phyloP scores from a whole-genome alignment of 2,113 vertebrate species.

The Chunga burmeisteri region DNA sequence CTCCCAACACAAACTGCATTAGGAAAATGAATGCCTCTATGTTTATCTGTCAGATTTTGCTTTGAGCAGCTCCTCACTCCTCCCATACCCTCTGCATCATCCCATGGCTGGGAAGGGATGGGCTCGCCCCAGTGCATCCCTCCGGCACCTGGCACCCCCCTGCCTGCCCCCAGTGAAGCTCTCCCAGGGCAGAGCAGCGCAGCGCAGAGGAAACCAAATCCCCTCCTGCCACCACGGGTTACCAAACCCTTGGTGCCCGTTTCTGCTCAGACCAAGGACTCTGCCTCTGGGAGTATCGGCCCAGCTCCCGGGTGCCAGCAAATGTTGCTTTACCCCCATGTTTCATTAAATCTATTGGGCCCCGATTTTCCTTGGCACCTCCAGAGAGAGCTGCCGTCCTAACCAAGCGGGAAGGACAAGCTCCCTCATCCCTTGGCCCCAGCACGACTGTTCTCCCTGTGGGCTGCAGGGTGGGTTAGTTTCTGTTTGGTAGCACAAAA shows the following conservation, averaged over 20 bases:
- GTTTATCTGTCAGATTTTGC: rapidly evolving
- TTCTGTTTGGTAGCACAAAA: background rate
- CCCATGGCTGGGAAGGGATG: background rate
- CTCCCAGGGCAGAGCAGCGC: background rate
- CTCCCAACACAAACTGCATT: background rate
- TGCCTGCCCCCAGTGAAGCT: background rate
- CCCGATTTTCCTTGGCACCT: background rate
- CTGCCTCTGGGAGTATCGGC: background rate
- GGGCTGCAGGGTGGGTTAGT: background rate
- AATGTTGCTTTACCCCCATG: background rate
- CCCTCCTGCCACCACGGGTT: rapidly evolving
- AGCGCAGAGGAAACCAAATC: background rate
- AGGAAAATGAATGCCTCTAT: background rate
- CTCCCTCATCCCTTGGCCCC: background rate
- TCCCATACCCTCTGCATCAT: background rate
- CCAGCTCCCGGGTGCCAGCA: background rate
- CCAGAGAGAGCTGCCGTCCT: background rate
- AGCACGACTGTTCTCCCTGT: background rate
- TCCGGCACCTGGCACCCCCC: background rate
- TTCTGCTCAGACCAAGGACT: background rate
- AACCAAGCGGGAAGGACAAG: background rate
- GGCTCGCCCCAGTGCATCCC: background rate
- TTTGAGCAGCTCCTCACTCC: background rate
- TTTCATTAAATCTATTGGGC: background rate
- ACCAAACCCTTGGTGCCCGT: no score